Evolutionary conservation across 2,888 invertebrate species (phyloP).

Genomic region (Agriopis marginaria): DNA sequence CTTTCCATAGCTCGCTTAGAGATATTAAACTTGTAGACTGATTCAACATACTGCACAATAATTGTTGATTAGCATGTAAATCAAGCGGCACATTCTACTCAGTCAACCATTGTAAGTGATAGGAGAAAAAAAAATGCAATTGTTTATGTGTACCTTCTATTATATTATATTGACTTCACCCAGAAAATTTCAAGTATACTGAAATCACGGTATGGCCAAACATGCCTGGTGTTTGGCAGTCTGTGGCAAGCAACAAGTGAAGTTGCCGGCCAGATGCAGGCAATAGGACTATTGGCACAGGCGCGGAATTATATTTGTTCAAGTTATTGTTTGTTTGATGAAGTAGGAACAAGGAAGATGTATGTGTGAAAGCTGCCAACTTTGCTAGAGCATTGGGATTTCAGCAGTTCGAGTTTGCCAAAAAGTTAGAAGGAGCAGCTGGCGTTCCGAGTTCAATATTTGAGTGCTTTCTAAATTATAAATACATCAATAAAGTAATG

Average conservation of each 20-base stretch:
- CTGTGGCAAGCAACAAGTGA: constrained; percentile 61
- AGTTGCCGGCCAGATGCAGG: constrained; percentile 34
- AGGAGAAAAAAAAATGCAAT: too few species aligned
- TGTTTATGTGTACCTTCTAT: too few species aligned
- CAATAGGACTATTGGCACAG: constrained; percentile 26
- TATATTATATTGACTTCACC: too few species aligned
- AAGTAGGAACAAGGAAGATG: constrained; percentile 30
- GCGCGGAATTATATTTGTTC: constrained; percentile 51
- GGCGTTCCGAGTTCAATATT: background rate
- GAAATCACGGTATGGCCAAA: background rate
- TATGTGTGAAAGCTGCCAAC: constrained; percentile 17
- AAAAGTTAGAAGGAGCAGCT: constrained; percentile 1
- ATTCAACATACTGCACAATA: too few species aligned
- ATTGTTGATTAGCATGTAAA: too few species aligned
- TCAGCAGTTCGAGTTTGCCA: constrained; percentile 1
- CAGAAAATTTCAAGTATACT: background rate
- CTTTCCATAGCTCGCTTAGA: too few species aligned
- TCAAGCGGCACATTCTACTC: too few species aligned
- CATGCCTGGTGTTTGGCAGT: constrained; percentile 48
- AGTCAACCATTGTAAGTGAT: too few species aligned
- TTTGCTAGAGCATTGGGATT: constrained; percentile 1
- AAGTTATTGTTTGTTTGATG: constrained; percentile 50
- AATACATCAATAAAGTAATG: background rate
- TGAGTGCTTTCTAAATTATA: background rate
- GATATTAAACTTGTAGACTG: too few species aligned